These are phyloP conservation scores for Dryomyza anilis DNA, from an alignment of 2,888 invertebrate species.

Conservation along the genomic window DNA sequence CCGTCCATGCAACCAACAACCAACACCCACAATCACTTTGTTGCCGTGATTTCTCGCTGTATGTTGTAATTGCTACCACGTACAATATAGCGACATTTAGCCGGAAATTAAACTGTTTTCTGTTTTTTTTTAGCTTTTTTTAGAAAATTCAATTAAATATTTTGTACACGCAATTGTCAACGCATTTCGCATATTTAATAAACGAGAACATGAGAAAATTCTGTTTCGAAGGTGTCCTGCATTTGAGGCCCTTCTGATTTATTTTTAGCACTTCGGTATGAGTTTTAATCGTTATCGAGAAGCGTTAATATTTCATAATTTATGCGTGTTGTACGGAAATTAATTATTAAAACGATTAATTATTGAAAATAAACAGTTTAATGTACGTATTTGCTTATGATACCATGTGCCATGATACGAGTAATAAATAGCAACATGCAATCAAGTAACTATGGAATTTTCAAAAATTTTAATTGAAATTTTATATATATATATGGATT, in stretches of 20 bases:
- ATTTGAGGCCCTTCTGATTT: background rate
- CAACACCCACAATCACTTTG: no score
- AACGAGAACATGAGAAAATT: background rate
- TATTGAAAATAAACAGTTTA: no score
- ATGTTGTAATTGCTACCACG: no score
- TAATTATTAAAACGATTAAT: background rate
- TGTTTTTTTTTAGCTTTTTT: background rate
- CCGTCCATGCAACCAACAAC: no score
- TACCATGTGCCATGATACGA: no score
- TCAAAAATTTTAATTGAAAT: no score
- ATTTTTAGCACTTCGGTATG: background rate
- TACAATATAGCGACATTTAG: background rate
- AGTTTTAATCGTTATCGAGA: background rate
- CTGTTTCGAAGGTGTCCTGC: background rate
- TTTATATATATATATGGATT: no score
- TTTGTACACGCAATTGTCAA: conserved; percentile 8
- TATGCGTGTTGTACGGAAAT: background rate
- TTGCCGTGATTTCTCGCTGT: no score
- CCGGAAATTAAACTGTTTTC: background rate
- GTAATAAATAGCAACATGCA: no score
- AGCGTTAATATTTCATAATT: background rate
- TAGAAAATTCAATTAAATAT: conserved; percentile 16
- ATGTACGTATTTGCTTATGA: no score
- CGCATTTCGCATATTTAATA: background rate
- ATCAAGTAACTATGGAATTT: no score